Base-by-base conservation (phyloP, 2,113 vertebrate species). In the Pampusana beccarii region DNA sequence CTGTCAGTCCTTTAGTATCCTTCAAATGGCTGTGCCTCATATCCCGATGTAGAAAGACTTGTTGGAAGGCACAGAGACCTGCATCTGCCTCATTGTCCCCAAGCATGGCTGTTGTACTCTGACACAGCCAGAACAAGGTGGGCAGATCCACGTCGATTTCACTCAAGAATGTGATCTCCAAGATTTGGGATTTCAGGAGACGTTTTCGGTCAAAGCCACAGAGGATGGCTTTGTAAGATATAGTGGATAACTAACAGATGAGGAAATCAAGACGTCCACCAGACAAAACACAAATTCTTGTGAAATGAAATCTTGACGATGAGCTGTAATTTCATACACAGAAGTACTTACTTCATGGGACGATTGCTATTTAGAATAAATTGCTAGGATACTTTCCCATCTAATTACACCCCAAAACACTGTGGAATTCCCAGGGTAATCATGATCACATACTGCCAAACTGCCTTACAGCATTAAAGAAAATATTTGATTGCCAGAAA, bases 401-500 rank as follows among this genome's bases (percentile, higher is more conserved):
- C 67, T 91, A 74, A 91, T 94, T 94, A 91, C 53, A 81, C 42
- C 86, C 48, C 86, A 79, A 74, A 94, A 75, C 64, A 84, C 18
- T 1, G 1, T 50, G 79, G 79, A 70, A 78, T 69, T 60, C 78
- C 94, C 65, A 58, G 67, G 40, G 44, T 92, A 88, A 95, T 92
- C 72, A 73, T 61, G 93, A 88, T 93, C 74, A 94, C 96, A 93
- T 74, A 54, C 20, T 25, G 61, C 86, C 73, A 69, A 90, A 74
- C 84, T 94, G 86, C 67, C 92, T 96, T 92, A 91, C 28, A 90
- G 53, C 89, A 94, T 95, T 88, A 96, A 92, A 92, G 86, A 54
- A 88, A 92, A 81, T 53, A 86, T 95, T 92, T 95, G 93, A 83
- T 88, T 92, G 77, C 75, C 91, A 91, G 71, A 93, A 96, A 95